Percentiles rank a stretch among this genome's conserved stretches.
phyloP scores from a whole-genome alignment of 2,888 invertebrate genomes.

The Phortica okadai region DNA sequence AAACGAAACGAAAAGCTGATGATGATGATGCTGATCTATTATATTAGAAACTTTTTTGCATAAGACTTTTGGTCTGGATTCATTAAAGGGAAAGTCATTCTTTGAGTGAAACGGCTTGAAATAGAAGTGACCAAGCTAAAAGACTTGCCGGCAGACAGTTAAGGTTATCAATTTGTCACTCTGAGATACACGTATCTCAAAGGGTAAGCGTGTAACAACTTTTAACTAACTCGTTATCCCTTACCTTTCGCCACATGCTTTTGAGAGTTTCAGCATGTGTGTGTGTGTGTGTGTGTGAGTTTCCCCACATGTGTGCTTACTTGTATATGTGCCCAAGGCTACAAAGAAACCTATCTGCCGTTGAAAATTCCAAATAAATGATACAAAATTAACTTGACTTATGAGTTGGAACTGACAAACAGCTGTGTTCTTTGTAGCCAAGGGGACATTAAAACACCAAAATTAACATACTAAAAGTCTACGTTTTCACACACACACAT shows the following conservation, averaged over 20 bases:
- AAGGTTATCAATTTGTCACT: too few relatives aligned
- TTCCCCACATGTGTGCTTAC: not conserved
- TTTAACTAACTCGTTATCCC: too few relatives aligned
- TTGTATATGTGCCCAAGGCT: slow-evolving; percentile 38
- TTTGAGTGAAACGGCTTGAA: not conserved
- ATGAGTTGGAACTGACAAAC: slow-evolving; percentile 73
- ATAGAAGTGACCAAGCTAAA: too few relatives aligned
- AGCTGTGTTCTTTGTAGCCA: slow-evolving; percentile 54
- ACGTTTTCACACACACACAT: slow-evolving; percentile 5
- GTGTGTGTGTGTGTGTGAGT: not conserved
- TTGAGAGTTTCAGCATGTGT: not conserved
- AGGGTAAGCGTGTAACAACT: too few relatives aligned
- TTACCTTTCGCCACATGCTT: not conserved
- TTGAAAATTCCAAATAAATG: slow-evolving; percentile 72
- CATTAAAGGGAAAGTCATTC: not conserved
- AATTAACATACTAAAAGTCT: slow-evolving; percentile 60
- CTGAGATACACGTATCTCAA: too few relatives aligned
- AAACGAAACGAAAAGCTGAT: too few relatives aligned
- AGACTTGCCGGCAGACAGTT: too few relatives aligned
- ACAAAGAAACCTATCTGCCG: slow-evolving; percentile 67
- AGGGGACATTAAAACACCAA: slow-evolving; percentile 37
- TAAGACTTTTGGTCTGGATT: not conserved
- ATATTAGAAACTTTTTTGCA: not conserved
- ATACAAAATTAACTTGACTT: slow-evolving; percentile 72
- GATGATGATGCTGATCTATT: not conserved